These are phyloP conservation scores for Acrocephalus kingi DNA, from an alignment of 2,113 vertebrate genomes.

Conservation along the genomic window DNA sequence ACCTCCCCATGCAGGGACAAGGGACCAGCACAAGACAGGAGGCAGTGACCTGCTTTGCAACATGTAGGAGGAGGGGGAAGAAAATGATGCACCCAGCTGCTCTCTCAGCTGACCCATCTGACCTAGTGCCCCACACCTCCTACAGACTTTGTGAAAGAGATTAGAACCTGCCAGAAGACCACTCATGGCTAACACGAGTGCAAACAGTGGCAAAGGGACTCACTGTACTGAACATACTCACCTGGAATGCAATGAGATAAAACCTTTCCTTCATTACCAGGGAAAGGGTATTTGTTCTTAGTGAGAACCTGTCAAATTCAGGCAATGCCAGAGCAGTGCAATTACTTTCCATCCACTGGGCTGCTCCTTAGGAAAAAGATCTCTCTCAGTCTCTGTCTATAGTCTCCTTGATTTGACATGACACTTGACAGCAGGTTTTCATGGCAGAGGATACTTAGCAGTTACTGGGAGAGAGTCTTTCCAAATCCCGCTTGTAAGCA, in stretches of 20 bases:
- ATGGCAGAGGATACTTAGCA: background rate
- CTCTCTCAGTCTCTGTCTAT: background rate
- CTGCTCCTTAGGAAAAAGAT: background rate
- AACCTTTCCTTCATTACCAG: background rate
- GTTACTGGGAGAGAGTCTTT: background rate
- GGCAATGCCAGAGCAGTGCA: background rate
- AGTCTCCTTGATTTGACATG: background rate
- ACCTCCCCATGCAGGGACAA: background rate
- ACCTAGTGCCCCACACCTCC: background rate
- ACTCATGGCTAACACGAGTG: background rate
- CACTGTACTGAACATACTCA: background rate
- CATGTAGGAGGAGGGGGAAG: background rate
- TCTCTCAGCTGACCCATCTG: background rate
- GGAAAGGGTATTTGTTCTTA: background rate
- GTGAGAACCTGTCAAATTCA: background rate
- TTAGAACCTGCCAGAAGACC: background rate
- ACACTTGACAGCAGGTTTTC: slow-evolving; percentile 33
- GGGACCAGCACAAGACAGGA: background rate
- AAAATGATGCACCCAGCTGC: background rate
- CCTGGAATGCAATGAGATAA: background rate
- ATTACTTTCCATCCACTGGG: background rate
- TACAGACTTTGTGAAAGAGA: background rate
- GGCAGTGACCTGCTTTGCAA: background rate
- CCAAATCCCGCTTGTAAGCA: background rate
- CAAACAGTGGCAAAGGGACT: background rate